Evolutionary conservation across 2,113 vertebrate species (phyloP).

Genomic region (Heloderma charlesbogerti): DNA sequence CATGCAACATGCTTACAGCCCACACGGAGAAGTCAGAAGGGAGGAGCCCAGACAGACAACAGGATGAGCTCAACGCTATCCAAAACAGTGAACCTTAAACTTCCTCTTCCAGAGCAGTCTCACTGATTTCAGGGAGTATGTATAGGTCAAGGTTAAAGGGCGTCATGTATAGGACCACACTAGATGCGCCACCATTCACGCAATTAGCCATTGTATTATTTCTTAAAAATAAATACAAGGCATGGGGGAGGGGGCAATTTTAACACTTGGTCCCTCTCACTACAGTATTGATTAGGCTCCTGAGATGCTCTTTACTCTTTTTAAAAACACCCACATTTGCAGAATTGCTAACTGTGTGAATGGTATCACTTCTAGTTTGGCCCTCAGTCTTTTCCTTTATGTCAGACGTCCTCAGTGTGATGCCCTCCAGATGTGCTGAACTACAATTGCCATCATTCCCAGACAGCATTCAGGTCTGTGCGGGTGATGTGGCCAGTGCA

Average conservation of each 20-base stretch:
- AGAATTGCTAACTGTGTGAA: background rate
- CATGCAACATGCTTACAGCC: background rate
- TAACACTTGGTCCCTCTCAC: background rate
- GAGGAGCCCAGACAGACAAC: background rate
- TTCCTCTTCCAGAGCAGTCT: background rate
- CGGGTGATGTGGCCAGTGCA: background rate
- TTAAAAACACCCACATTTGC: background rate
- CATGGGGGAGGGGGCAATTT: background rate
- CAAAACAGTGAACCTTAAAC: background rate
- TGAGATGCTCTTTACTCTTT: background rate
- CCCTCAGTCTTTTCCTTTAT: background rate
- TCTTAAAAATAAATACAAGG: too few relatives aligned
- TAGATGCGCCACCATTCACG: background rate
- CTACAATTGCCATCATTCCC: too few relatives aligned
- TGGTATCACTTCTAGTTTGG: background rate
- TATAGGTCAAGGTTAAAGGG: background rate
- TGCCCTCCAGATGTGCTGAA: too few relatives aligned
- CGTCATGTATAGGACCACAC: background rate
- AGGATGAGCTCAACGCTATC: background rate
- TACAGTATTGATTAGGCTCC: too few relatives aligned
- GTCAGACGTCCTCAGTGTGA: background rate
- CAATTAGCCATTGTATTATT: background rate
- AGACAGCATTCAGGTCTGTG: background rate
- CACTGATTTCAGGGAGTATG: background rate
- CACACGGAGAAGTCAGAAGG: accelerated